Percentiles rank a stretch among this genome's conserved stretches.
These are phyloP conservation scores for Gallinago undulata DNA, from an alignment of 2,113 vertebrate species.

Conservation along the genomic window DNA sequence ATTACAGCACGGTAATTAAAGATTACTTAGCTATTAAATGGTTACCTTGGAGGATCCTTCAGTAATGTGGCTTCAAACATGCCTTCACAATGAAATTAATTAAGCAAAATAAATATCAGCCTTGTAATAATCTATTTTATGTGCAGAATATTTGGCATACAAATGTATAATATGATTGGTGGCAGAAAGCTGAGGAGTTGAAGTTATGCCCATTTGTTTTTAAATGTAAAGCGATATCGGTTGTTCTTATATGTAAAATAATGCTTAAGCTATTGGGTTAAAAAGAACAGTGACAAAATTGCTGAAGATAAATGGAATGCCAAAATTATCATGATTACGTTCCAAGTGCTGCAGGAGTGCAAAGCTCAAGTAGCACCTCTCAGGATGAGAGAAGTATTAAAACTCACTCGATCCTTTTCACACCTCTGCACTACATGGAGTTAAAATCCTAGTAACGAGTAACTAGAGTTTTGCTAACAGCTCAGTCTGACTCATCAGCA, in stretches of 20 bases:
- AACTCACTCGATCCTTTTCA: background rate
- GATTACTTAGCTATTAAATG: constrained; percentile 42
- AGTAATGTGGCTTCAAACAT: constrained; percentile 14
- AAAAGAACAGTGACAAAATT: background rate
- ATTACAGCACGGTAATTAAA: constrained; percentile 57
- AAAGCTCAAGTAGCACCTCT: background rate
- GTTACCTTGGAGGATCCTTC: constrained; percentile 42
- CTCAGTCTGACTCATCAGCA: constrained; percentile 24
- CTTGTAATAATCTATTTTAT: background rate
- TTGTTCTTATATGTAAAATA: background rate
- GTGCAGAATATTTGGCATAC: background rate
- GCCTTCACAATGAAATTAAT: constrained; percentile 23
- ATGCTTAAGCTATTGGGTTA: background rate
- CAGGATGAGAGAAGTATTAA: background rate
- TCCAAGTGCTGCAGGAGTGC: background rate
- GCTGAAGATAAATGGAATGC: background rate
- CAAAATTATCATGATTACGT: background rate
- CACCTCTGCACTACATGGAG: background rate
- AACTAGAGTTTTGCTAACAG: background rate
- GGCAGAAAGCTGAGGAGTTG: background rate
- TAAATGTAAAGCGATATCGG: background rate
- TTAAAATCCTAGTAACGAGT: background rate
- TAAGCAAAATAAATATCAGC: constrained; percentile 15
- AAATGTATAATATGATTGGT: background rate
- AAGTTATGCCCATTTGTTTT: background rate